phyloP scores from a whole-genome alignment of 2,797 vertebrate genomes.

The Lagorchestes hirsutus region DNA sequence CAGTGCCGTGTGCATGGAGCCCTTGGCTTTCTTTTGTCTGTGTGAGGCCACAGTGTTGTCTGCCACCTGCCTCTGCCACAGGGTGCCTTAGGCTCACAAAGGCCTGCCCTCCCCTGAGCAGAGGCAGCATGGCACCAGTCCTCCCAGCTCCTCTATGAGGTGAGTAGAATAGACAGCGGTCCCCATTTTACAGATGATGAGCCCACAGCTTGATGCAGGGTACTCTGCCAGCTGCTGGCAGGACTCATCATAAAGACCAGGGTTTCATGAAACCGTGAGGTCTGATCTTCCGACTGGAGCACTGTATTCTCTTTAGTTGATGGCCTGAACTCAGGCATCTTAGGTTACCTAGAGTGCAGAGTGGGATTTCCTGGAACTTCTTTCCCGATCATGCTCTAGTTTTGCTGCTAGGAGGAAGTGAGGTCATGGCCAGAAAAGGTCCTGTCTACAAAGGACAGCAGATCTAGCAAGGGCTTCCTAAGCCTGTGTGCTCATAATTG shows the following conservation, averaged over 20 bases:
- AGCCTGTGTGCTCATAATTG: background rate
- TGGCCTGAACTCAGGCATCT: background rate
- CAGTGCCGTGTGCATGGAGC: too few relatives aligned
- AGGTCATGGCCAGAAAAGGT: background rate
- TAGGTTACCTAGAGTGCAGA: background rate
- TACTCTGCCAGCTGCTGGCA: background rate
- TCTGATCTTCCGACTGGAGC: background rate
- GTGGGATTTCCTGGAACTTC: background rate
- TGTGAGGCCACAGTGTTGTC: too few relatives aligned
- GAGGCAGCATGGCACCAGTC: background rate
- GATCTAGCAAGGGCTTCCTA: accelerated
- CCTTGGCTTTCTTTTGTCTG: background rate
- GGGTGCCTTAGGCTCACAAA: background rate
- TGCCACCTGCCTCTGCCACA: too few relatives aligned
- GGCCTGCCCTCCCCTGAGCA: background rate
- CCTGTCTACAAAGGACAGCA: too few relatives aligned
- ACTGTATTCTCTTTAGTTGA: background rate
- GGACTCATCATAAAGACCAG: background rate
- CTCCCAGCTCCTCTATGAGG: background rate
- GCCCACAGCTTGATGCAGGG: background rate
- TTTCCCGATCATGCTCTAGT: background rate
- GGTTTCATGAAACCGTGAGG: background rate
- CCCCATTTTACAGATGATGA: background rate
- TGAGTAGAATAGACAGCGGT: background rate
- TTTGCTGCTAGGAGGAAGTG: background rate